Conservation (phyloP, 2,888 invertebrate genomes). For the Hedya salicella region DNA sequence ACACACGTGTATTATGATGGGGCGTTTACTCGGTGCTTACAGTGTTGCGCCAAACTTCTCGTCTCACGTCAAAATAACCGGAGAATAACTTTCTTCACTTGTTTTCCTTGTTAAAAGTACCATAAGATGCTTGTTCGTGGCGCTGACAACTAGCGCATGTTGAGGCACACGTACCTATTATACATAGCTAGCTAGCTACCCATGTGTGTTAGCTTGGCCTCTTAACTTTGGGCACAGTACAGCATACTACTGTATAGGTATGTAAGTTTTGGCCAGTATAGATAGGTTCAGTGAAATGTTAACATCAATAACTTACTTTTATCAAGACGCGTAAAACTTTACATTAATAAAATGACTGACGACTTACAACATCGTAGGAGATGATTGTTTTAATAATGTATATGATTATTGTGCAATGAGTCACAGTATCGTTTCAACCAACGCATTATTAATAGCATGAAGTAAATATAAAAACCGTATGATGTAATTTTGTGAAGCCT, state of each 20-base stretch:
- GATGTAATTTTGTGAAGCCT: slow-evolving; percentile 20
- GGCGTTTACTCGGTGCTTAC: not conserved
- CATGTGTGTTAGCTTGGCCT: too few species aligned
- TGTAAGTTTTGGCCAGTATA: too few species aligned
- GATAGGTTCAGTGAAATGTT: too few species aligned
- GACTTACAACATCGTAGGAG: not conserved
- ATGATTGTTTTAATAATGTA: not conserved
- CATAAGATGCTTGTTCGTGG: not conserved
- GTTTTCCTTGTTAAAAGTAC: not conserved
- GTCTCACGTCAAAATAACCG: not conserved
- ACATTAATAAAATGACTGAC: too few species aligned
- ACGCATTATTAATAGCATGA: slow-evolving; percentile 16
- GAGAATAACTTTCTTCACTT: not conserved
- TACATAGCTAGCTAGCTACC: too few species aligned
- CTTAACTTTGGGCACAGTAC: too few species aligned
- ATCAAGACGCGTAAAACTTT: too few species aligned
- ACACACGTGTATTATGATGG: slow-evolving; percentile 6
- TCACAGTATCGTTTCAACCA: slow-evolving; percentile 13
- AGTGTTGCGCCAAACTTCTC: too few species aligned
- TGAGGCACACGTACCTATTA: too few species aligned
- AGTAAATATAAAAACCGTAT: slow-evolving; percentile 23
- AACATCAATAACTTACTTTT: too few species aligned
- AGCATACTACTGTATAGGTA: too few species aligned
- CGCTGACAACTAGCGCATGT: too few species aligned
- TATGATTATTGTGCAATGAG: not conserved